Percentiles rank a stretch among this genome's conserved stretches.
Evolutionary conservation across 2,888 invertebrate genomes (phyloP).

Genomic region (Dryobotodes eremita): DNA sequence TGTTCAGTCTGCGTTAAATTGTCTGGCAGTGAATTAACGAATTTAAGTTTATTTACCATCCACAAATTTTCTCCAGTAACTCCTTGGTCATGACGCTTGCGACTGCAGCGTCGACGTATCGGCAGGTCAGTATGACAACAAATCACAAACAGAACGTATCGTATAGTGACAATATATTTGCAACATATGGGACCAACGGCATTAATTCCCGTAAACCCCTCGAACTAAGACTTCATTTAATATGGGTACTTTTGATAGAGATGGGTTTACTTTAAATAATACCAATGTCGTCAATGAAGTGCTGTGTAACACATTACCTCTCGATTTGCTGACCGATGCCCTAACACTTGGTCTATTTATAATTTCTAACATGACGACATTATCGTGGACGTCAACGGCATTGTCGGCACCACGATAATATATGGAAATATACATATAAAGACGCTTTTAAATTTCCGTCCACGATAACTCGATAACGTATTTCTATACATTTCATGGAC

Average conservation of each 20-base stretch:
- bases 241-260: slow-evolving; percentile 1
- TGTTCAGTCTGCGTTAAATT: no score
- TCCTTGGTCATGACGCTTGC: neutral
- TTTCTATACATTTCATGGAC: neutral
- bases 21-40: no score
- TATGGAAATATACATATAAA: no score
- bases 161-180: neutral
- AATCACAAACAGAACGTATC: neutral
- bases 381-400: neutral
- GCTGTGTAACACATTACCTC: neutral
- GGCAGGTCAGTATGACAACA: neutral
- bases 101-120: neutral
- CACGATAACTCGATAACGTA: neutral
- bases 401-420: neutral
- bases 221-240: neutral
- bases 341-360: neutral
- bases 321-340: neutral
- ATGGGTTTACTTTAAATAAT: neutral
- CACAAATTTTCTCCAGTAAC: neutral
- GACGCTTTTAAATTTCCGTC: no score
- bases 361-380: neutral
- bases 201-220: neutral
- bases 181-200: neutral
- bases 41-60: neutral
- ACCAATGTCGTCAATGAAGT: neutral